Evolutionary conservation across 1,140 invertebrate genomes (phyloP), one percentile per base, ranked within the genome.

Genomic region (Drosophila elegans): DNA sequence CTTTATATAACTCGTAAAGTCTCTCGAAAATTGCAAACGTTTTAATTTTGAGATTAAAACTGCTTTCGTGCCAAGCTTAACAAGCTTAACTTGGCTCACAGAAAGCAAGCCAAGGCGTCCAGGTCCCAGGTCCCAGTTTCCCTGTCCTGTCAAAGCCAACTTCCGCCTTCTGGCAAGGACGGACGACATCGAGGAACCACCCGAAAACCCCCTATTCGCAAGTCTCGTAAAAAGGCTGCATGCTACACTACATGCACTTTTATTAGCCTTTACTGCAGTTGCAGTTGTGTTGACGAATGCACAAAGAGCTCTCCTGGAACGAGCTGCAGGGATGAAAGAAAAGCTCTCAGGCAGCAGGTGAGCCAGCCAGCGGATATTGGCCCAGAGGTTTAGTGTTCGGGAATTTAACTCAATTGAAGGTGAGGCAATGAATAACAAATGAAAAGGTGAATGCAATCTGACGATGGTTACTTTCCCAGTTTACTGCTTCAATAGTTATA

Each of bases 1-100:
- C 61, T 64, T 80, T 74, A 77, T 81, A 90, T 79, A 78, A 79
- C 85, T 90, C 86, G 86, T 90, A 90, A 90, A 88, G 79, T 74
- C 68, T 48, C 63, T 77, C 56, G 81, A 86, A 90, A 90, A 90
- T 81, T 78, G 82, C 86, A 90, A 90, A 90, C 85, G 85, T 90
- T 90, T 90, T 90, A 90, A 90, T 90, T 90, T 90, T 90, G 86
- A 90, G 85, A 90, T 90, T 90, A 90, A 90, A 90, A 90, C 81
- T 51, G 73, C 86, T 90, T 90, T 89, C 85, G 80, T 89, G 84
- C 77, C 76, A 75, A 80, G 84, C 84, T 89, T 89, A 89, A 89
- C 84, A 90, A 90, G 84, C 76, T 89, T 78, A 80, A 84, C 84
- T 90, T 85, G 81, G 77, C 81, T 80, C 77, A 80, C 60, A 76